Evolutionary conservation across 92 coral and sea anemone genomes (phyloP).

Genomic region (Ricordea florida): DNA sequence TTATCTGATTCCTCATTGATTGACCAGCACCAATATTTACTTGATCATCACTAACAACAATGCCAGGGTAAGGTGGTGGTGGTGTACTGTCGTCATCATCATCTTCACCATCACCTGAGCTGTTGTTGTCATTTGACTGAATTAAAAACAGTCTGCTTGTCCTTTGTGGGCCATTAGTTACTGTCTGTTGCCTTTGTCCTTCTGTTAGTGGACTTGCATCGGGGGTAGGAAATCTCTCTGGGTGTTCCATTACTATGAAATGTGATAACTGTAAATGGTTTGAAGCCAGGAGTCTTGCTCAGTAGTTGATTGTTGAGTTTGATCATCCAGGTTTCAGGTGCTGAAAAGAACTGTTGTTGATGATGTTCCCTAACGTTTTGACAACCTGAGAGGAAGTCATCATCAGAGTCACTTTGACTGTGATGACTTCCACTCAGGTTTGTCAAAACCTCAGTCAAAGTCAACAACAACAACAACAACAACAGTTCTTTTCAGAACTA

Average conservation of each 20-base stretch:
- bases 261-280: background rate
- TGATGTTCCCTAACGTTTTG: too few relatives aligned
- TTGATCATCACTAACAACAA: background rate
- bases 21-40: background rate
- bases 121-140: background rate
- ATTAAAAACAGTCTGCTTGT: background rate
- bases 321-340: too few relatives aligned
- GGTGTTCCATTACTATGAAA: slow-evolving; percentile 70
- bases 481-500: too few relatives aligned
- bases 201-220: slow-evolving; percentile 13
- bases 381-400: too few relatives aligned
- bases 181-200: background rate
- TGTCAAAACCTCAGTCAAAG: too few relatives aligned
- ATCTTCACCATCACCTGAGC: slow-evolving; percentile 36
- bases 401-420: too few relatives aligned
- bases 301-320: too few relatives aligned
- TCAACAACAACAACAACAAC: too few relatives aligned
- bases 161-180: background rate
- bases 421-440: too few relatives aligned
- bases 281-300: background rate
- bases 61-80: slow-evolving; percentile 69
- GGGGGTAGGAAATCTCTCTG: slow-evolving; percentile 78
- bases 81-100: slow-evolving; percentile 33
- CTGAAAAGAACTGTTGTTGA: too few relatives aligned
- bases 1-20: too few relatives aligned